Conservation (phyloP, 2,797 vertebrate species). For the Micropoecilia bifurca region DNA sequence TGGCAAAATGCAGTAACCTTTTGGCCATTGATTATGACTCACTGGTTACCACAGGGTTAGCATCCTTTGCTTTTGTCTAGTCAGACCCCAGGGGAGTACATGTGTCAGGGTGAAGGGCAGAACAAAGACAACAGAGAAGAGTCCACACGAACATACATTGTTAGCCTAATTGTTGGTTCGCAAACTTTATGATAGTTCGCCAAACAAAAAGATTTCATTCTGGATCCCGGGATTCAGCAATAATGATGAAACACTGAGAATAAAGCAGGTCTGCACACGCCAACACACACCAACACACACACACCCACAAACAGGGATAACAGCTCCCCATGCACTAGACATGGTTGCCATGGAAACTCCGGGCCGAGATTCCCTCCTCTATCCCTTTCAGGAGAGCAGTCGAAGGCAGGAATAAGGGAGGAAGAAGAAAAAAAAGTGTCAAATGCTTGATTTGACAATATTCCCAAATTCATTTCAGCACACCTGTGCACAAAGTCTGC, state of each 20-base stretch:
- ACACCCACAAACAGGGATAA: constrained; percentile 19
- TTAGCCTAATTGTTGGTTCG: neutral
- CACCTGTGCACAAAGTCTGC: neutral
- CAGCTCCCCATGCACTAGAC: constrained; percentile 42
- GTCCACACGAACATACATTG: constrained; percentile 32
- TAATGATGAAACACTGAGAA: neutral
- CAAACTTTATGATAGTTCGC: constrained; percentile 1
- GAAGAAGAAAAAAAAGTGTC: neutral
- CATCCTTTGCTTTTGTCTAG: constrained; percentile 61
- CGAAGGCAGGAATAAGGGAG: constrained; percentile 1
- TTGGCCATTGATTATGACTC: constrained; percentile 48
- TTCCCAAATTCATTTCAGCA: neutral
- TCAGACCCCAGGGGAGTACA: constrained; percentile 55
- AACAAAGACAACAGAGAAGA: constrained; percentile 36
- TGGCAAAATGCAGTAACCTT: constrained; percentile 18
- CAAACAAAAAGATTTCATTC: neutral
- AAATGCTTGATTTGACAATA: constrained; percentile 11
- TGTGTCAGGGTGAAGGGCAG: constrained; percentile 62
- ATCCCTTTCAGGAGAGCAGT: constrained; percentile 38
- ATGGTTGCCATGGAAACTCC: constrained; percentile 73
- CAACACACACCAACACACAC: constrained; percentile 10
- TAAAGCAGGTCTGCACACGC: constrained; percentile 8
- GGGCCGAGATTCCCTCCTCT: constrained; percentile 38
- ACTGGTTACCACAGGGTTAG: constrained; percentile 45
- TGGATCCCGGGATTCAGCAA: neutral